Evolutionary conservation across 2,888 invertebrate genomes (phyloP).

Genomic region (Lithodes maja): DNA sequence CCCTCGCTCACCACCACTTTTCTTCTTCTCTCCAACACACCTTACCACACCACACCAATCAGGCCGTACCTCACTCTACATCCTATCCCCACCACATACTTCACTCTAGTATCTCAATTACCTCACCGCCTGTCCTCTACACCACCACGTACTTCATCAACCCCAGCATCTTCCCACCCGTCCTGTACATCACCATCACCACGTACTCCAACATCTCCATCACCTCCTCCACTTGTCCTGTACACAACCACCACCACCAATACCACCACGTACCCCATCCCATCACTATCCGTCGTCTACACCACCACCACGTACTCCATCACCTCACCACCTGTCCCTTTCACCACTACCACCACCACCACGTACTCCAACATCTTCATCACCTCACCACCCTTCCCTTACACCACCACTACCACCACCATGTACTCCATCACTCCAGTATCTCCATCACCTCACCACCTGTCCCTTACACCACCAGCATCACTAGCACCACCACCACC

Average conservation of each 20-base stretch:
- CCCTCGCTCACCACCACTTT: too few relatives aligned
- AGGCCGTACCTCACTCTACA: too few relatives aligned
- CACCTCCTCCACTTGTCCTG: not conserved
- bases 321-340: not conserved
- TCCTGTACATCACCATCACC: not conserved
- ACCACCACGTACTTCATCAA: not conserved
- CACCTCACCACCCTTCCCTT: too few relatives aligned
- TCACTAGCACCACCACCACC: not conserved
- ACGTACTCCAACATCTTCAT: too few relatives aligned
- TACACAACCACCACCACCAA: not conserved
- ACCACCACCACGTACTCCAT: not conserved
- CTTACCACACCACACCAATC: too few relatives aligned
- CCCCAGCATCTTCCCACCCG: not conserved
- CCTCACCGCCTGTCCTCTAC: not conserved
- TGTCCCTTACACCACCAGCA: not conserved
- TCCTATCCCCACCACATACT: not conserved
- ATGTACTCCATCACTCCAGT: not conserved
- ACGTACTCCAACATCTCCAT: not conserved
- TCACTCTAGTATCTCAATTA: not conserved
- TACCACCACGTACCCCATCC: not conserved
- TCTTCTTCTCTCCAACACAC: too few relatives aligned
- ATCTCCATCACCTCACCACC: not conserved
- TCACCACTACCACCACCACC: not conserved
- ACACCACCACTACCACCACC: not conserved
- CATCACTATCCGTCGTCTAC: not conserved